Conservation (phyloP, 2,888 invertebrate species). For the Stenolophus ochropezus region DNA sequence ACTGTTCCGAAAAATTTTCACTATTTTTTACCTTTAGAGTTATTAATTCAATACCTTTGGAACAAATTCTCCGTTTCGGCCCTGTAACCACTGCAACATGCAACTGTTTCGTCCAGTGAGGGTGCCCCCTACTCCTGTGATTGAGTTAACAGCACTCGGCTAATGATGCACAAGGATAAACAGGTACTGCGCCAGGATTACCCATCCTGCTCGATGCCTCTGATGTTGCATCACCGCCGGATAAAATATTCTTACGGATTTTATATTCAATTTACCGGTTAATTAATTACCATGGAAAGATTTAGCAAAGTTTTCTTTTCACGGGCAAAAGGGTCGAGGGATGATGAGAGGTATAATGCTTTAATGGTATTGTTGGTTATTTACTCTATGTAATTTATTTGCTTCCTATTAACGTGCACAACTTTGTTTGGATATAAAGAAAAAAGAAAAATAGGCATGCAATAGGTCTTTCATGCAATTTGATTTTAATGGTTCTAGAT, state of each 20-base stretch:
- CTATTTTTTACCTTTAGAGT: no score
- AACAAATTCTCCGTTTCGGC: background rate
- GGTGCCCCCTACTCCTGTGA: conserved; percentile 15
- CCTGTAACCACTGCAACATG: background rate
- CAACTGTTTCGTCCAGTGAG: background rate
- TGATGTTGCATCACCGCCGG: background rate
- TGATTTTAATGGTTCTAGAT: no score
- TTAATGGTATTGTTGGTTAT: background rate
- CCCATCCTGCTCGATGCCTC: background rate
- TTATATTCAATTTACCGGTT: background rate
- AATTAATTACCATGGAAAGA: conserved; percentile 13
- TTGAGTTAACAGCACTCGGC: conserved; percentile 35
- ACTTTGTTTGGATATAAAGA: no score
- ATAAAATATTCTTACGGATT: conserved; percentile 23
- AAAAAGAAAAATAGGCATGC: no score
- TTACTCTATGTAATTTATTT: no score
- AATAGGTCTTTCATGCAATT: no score
- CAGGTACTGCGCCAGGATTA: conserved; percentile 46
- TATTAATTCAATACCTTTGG: no score
- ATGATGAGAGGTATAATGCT: background rate
- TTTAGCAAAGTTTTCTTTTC: background rate
- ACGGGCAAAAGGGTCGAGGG: background rate
- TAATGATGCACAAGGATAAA: conserved; percentile 53
- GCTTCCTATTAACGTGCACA: no score
- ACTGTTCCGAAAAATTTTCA: no score